phyloP scores from a whole-genome alignment of 2,113 vertebrate genomes.

The Pimephales promelas region DNA sequence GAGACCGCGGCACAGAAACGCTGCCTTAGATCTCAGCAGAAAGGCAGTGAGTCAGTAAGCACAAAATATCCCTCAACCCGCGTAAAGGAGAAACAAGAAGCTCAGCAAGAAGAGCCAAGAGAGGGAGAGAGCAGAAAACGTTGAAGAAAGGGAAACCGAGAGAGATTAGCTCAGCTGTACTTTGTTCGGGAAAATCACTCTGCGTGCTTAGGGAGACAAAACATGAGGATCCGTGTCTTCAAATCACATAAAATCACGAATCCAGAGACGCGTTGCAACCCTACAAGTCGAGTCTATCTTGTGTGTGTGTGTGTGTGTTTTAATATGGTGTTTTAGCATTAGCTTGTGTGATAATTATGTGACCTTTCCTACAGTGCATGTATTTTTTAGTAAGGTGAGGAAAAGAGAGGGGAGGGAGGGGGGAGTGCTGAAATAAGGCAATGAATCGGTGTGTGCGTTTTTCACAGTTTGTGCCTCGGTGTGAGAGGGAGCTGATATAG shows the following conservation, averaged over 20 bases:
- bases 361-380: constrained; percentile 14
- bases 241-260: constrained; percentile 2
- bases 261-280: background rate
- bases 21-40: constrained; percentile 31
- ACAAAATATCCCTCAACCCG: constrained; percentile 48
- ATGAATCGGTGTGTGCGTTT: background rate
- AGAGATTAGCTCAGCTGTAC: constrained; percentile 34
- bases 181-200: constrained; percentile 1
- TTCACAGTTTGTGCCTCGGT: constrained; percentile 28
- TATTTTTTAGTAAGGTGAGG: constrained; percentile 29
- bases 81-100: constrained; percentile 25
- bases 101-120: background rate
- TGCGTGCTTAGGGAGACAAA: constrained; percentile 26
- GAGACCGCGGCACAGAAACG: constrained; percentile 37
- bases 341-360: constrained; percentile 23
- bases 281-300: background rate
- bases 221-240: constrained; percentile 10
- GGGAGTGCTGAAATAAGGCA: constrained; percentile 27
- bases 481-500: constrained; percentile 45
- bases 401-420: background rate
- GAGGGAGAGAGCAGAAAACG: background rate
- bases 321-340: background rate
- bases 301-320: background rate
- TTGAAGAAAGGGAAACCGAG: constrained; percentile 3
- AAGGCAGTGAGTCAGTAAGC: constrained; percentile 36